Base-by-base conservation (phyloP, 2,113 vertebrate genomes). In the Dromiciops gliroides region DNA sequence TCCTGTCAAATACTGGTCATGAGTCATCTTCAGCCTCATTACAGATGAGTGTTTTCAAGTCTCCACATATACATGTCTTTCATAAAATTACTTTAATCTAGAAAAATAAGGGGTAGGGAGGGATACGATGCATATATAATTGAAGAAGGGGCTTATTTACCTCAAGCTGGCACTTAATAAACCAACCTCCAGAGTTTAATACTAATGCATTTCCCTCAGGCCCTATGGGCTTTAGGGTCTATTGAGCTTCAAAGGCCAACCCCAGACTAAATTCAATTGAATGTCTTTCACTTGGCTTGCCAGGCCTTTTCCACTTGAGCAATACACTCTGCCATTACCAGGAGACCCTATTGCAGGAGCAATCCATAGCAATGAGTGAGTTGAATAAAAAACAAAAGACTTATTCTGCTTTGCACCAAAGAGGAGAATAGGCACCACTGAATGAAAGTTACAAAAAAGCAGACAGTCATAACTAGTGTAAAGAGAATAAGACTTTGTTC, bases 251-350 rank as follows among this genome's bases (percentile, higher is more conserved):
- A 89, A 48, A 16, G 44, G 23, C 51, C 52, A 92, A 83, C 67
- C 94, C 94, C 28, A 92, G 31, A 89, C 48, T 96, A 92, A 91
- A 95, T 95, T 94, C 75, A 92, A 89, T 60, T 51, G 51, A 96
- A 95, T 89, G 3, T 23, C 93, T 94, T 96, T 92, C 92, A 51
- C 92, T 96, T 96, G 31, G 44, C 24, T 90, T 47, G 89, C 94
- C 93, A 90, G n/a, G 6, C 93, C 37, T 22, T 95, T 94, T 26
- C 94, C 95, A 95, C 89, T 93, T 51, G 28, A 50, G 90, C 90
- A 95, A 91, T 93, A 91, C 52, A 94, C 53, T 52, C 91, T 50
- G 91, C 47, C 50, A 89, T 95, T 92, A 93, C 23, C 48, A 67
- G 94, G 26, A 95, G 10, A 52, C 8, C 88, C 49, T 96, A 44